Conservation (phyloP, 1,140 invertebrate species). For the Heliconius himera region DNA sequence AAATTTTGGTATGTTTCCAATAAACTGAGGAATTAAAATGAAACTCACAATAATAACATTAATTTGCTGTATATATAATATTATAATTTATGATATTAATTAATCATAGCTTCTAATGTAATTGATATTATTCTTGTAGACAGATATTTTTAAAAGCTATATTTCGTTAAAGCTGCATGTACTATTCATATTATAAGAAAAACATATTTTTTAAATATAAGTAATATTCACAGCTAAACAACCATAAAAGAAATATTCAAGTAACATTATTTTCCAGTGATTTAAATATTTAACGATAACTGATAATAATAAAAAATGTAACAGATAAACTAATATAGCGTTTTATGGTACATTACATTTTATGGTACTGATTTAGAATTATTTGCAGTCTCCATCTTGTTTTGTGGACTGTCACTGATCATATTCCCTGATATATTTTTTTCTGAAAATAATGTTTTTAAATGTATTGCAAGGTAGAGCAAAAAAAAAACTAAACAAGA, state of each 20-base stretch:
- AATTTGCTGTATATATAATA: neutral
- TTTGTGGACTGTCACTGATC: neutral
- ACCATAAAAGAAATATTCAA: neutral
- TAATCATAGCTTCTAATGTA: too few relatives aligned
- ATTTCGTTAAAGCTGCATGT: neutral
- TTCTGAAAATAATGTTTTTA: slow-evolving; percentile 5
- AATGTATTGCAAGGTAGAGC: neutral
- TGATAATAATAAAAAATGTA: neutral
- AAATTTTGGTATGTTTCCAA: neutral
- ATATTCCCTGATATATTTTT: neutral
- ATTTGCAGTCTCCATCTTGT: neutral
- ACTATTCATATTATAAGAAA: neutral
- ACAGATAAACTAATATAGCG: neutral
- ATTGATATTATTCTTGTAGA: neutral
- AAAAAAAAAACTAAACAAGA: neutral
- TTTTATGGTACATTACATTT: neutral
- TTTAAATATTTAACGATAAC: neutral
- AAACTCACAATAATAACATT: neutral
- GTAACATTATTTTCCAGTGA: neutral
- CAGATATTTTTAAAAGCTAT: neutral
- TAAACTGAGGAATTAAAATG: neutral
- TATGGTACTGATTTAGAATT: slow-evolving; percentile 5
- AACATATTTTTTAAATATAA: too few relatives aligned
- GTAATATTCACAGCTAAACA: neutral
- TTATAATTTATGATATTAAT: too few relatives aligned